phyloP scores from a whole-genome alignment of 2,797 vertebrate species.

The Gadopsis bispinosus region DNA sequence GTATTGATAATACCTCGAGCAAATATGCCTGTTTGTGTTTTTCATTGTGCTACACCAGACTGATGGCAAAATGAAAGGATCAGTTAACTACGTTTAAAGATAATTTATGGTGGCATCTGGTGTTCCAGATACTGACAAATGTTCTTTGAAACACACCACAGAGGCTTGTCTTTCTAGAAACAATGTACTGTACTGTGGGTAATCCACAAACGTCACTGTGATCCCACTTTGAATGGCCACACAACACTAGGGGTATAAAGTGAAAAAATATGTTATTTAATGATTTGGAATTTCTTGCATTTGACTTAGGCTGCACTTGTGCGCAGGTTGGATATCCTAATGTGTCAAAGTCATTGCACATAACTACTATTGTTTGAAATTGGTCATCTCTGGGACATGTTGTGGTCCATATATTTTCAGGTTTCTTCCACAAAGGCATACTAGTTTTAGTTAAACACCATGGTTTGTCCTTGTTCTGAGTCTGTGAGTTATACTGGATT shows the following conservation, averaged over 20 bases:
- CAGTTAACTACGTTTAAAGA: neutral
- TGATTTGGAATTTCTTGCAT: neutral
- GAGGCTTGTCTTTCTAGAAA: neutral
- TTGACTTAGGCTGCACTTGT: neutral
- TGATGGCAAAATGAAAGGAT: neutral
- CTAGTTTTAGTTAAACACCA: neutral
- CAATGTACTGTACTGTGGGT: neutral
- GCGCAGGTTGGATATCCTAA: neutral
- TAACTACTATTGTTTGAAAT: neutral
- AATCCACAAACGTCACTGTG: neutral
- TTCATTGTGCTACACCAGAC: neutral
- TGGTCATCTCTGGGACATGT: neutral
- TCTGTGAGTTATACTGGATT: neutral
- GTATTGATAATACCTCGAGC: neutral
- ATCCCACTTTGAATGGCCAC: neutral
- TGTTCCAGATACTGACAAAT: neutral
- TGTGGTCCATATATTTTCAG: neutral
- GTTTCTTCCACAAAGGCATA: neutral
- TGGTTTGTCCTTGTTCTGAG: neutral
- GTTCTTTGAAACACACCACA: neutral
- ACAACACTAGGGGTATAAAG: neutral
- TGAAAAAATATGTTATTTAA: neutral
- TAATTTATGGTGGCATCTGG: neutral
- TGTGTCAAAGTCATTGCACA: neutral
- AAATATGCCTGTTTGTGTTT: neutral